Percentiles rank a stretch among this genome's conserved stretches.
Conservation (phyloP, 2,113 vertebrate species). For the Willisornis vidua region DNA sequence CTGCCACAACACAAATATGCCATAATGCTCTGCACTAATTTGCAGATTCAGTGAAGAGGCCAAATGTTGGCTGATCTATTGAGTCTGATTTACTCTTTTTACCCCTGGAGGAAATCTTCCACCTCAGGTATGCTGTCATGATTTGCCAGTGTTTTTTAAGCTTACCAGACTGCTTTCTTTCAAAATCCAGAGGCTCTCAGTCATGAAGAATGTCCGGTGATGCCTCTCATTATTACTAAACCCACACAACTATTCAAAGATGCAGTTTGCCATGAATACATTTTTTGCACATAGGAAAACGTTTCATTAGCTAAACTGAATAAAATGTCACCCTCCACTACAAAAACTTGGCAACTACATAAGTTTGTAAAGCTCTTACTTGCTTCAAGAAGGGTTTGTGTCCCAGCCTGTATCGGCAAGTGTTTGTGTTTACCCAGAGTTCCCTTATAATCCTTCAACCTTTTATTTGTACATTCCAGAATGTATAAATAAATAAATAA, state of each 20-base stretch:
- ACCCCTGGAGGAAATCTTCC: constrained; percentile 47
- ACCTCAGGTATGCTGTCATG: neutral
- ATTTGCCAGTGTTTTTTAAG: constrained; percentile 36
- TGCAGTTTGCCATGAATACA: neutral
- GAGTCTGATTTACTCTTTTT: constrained; percentile 38
- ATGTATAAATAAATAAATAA: neutral
- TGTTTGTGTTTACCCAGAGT: neutral
- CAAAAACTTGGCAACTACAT: neutral
- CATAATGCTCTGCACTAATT: constrained; percentile 59
- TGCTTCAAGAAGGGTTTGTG: neutral
- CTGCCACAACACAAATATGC: constrained; percentile 62
- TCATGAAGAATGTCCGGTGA: neutral
- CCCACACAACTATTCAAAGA: neutral
- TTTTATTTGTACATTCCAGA: neutral
- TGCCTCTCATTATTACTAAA: neutral
- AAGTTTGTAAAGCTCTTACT: neutral
- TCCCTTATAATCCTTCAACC: neutral
- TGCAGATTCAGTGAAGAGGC: constrained; percentile 52
- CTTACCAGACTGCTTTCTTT: neutral
- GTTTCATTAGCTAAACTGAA: constrained; percentile 5
- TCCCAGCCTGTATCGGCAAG: neutral
- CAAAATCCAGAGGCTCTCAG: neutral
- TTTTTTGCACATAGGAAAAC: constrained; percentile 23
- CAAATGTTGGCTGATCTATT: constrained; percentile 58
- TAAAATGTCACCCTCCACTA: neutral